phyloP scores from a whole-genome alignment of 2,797 vertebrate genomes.

The Typhlichthys subterraneus region DNA sequence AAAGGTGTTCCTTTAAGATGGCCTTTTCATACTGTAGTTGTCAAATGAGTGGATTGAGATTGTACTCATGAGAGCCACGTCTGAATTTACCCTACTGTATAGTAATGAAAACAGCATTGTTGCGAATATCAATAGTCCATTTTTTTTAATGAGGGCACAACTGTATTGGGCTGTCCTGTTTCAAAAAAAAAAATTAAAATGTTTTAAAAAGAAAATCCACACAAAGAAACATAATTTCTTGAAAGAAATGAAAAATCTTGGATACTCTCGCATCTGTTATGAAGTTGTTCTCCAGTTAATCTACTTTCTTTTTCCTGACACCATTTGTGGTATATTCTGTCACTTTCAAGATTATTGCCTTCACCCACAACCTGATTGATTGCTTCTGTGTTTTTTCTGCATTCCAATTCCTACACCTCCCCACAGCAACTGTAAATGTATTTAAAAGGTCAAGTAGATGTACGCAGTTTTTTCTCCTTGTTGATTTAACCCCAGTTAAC shows the following conservation, averaged over 20 bases:
- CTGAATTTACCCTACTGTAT: constrained; percentile 8
- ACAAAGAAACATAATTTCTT: constrained; percentile 40
- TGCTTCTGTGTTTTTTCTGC: constrained; percentile 83
- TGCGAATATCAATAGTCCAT: neutral
- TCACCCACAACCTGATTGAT: constrained; percentile 74
- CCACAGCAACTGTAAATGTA: constrained; percentile 83
- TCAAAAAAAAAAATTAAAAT: constrained; percentile 35
- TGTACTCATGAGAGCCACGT: constrained; percentile 35
- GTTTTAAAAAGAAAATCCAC: constrained; percentile 40
- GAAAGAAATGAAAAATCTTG: constrained; percentile 49
- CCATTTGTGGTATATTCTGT: constrained; percentile 74
- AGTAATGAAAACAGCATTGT: constrained; percentile 8
- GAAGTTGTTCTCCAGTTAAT: constrained; percentile 62
- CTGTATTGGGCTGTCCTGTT: constrained; percentile 71
- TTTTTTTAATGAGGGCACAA: constrained; percentile 51
- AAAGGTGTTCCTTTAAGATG: constrained; percentile 6
- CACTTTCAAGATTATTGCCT: constrained; percentile 60
- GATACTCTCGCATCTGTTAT: constrained; percentile 66
- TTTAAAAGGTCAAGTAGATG: constrained; percentile 84
- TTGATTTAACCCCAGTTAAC: constrained; percentile 81
- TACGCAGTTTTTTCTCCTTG: constrained; percentile 81
- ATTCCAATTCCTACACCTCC: constrained; percentile 63
- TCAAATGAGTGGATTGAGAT: constrained; percentile 14
- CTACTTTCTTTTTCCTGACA: constrained; percentile 69
- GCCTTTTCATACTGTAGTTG: neutral